Evolutionary conservation across 2,113 vertebrate species (phyloP).

Genomic region (Albula goreensis): DNA sequence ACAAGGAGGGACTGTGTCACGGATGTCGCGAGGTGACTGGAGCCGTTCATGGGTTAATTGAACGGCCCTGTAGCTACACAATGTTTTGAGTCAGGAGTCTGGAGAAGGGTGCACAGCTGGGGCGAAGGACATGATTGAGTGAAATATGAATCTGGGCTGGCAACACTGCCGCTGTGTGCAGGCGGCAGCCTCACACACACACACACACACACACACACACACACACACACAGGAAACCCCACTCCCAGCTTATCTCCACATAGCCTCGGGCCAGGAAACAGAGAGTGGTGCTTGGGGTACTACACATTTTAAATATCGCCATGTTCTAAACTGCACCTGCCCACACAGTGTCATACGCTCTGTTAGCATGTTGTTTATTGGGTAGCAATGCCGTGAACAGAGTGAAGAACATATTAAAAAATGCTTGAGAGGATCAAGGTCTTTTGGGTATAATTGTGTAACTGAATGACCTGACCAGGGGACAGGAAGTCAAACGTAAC

Average conservation of each 20-base stretch:
- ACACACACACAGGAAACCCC: not conserved
- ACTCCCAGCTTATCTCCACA: not conserved
- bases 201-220: not conserved
- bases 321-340: not conserved
- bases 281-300: not conserved
- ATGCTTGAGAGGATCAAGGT: slow-evolving; percentile 28
- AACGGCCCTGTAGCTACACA: slow-evolving; percentile 21
- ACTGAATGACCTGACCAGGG: slow-evolving; percentile 24
- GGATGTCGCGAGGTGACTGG: slow-evolving; percentile 26
- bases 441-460: slow-evolving; percentile 43
- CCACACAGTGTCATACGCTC: not conserved
- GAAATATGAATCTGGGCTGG: not conserved
- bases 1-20: slow-evolving; percentile 44
- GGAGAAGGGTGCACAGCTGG: slow-evolving; percentile 23
- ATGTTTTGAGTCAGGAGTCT: not conserved
- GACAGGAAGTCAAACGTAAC: slow-evolving; percentile 26
- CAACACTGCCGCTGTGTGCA: not conserved
- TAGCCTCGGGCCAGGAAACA: not conserved
- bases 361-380: not conserved
- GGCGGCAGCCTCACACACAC: not conserved
- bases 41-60: slow-evolving; percentile 34
- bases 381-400: too few relatives aligned
- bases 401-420: not conserved
- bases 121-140: slow-evolving; percentile 15
- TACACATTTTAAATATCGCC: not conserved